phyloP scores from a whole-genome alignment of 1,140 invertebrate genomes.

The Notospermus geniculatus region DNA sequence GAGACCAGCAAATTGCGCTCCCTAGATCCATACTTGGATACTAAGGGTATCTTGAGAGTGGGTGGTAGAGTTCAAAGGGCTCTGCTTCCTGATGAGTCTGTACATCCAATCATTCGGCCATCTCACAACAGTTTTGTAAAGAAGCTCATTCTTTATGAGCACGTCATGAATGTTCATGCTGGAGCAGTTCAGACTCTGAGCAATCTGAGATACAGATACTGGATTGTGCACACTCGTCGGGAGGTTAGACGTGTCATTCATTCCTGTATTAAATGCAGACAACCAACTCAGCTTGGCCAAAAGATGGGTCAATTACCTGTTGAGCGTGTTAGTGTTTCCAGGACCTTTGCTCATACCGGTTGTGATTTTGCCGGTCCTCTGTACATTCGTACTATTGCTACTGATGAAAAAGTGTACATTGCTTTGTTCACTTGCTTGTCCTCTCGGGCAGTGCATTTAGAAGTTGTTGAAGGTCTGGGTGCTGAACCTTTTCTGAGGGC shows the following conservation, averaged over 20 bases:
- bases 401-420: background rate
- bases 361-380: background rate
- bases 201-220: background rate
- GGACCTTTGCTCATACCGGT: background rate
- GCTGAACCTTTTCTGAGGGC: background rate
- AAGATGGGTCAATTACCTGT: background rate
- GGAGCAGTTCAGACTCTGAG: background rate
- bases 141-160: too few relatives aligned
- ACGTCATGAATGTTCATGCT: too few relatives aligned
- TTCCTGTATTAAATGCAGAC: background rate
- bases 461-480: background rate
- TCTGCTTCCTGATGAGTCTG: too few relatives aligned
- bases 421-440: background rate
- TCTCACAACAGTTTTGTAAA: too few relatives aligned
- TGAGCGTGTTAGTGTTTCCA: background rate
- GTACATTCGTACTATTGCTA: background rate
- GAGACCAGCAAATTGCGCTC: too few relatives aligned
- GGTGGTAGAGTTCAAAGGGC: too few relatives aligned
- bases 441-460: background rate
- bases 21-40: too few relatives aligned
- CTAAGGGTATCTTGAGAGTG: too few relatives aligned
- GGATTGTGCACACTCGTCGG: background rate
- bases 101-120: too few relatives aligned
- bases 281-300: background rate
- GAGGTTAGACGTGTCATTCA: background rate